Conservation (phyloP, 2,888 invertebrate genomes). For the Lobophora halterata region DNA sequence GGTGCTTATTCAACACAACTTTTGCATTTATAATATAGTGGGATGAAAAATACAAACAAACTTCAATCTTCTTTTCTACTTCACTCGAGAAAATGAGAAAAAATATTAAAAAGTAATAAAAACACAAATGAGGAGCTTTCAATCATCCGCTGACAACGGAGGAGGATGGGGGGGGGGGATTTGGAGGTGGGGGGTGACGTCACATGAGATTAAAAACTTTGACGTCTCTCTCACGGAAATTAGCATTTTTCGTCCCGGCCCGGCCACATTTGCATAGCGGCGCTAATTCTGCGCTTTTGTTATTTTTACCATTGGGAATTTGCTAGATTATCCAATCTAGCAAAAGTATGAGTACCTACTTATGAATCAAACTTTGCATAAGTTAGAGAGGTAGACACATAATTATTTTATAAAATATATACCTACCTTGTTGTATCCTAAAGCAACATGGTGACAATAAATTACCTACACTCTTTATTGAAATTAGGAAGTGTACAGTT, state of each 20-base stretch:
- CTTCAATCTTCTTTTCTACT: too few relatives aligned
- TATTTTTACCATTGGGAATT: constrained; percentile 38
- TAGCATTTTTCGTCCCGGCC: constrained; percentile 69
- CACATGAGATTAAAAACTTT: constrained; percentile 81
- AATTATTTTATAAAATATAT: too few relatives aligned
- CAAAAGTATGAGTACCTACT: constrained; percentile 1
- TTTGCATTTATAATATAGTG: too few relatives aligned
- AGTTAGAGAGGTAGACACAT: too few relatives aligned
- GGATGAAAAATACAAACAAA: too few relatives aligned
- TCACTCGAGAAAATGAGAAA: constrained; percentile 71
- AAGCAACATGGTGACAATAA: too few relatives aligned
- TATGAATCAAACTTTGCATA: too few relatives aligned
- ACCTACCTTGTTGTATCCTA: too few relatives aligned
- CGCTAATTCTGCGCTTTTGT: constrained; percentile 57
- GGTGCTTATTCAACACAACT: too few relatives aligned
- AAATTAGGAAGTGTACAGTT: too few relatives aligned
- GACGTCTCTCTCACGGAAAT: constrained; percentile 77
- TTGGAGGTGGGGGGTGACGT: constrained; percentile 51
- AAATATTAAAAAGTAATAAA: constrained; percentile 80
- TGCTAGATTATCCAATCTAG: too few relatives aligned
- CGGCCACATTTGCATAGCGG: constrained; percentile 71
- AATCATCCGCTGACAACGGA: constrained; percentile 73
- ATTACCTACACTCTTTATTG: too few relatives aligned
- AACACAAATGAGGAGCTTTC: constrained; percentile 78
- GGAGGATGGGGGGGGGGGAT: constrained; percentile 30